Conservation (phyloP, 2,797 vertebrate genomes). For the Mionectes olivaceus region DNA sequence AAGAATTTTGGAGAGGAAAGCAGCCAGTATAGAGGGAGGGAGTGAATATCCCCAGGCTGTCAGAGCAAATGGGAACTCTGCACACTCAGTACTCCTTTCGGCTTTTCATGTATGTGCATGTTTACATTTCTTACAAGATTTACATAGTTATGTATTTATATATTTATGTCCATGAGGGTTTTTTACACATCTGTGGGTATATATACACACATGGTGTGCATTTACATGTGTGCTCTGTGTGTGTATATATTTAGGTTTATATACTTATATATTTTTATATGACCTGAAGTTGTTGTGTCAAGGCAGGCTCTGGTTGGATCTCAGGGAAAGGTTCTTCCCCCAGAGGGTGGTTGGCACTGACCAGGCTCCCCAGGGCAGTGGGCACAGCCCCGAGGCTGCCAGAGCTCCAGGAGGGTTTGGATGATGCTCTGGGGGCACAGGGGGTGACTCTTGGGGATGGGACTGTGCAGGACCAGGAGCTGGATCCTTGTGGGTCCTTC, state of each 20-base stretch:
- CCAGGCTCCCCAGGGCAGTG: not conserved
- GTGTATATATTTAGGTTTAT: not conserved
- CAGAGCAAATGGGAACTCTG: not conserved
- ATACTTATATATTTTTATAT: not conserved
- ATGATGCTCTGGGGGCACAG: not conserved
- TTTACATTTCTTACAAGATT: not conserved
- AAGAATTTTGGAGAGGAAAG: slow-evolving; percentile 23
- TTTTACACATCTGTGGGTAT: not conserved
- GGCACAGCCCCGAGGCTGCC: not conserved
- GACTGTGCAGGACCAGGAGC: not conserved
- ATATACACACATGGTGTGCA: fast-evolving
- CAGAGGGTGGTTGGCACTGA: not conserved
- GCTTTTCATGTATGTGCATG: not conserved
- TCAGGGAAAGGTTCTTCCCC: not conserved
- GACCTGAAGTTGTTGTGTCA: not conserved
- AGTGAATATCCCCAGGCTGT: not conserved
- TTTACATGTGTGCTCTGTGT: not conserved
- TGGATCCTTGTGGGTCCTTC: not conserved
- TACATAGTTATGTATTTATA: not conserved
- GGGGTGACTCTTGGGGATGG: not conserved
- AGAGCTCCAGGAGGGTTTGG: not conserved
- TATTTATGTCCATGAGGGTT: not conserved
- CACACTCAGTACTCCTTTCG: not conserved
- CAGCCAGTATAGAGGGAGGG: not conserved
- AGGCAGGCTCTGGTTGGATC: not conserved